These are phyloP conservation scores for Zosterops pallidus DNA, from an alignment of 2,113 vertebrate species.

Conservation along the genomic window DNA sequence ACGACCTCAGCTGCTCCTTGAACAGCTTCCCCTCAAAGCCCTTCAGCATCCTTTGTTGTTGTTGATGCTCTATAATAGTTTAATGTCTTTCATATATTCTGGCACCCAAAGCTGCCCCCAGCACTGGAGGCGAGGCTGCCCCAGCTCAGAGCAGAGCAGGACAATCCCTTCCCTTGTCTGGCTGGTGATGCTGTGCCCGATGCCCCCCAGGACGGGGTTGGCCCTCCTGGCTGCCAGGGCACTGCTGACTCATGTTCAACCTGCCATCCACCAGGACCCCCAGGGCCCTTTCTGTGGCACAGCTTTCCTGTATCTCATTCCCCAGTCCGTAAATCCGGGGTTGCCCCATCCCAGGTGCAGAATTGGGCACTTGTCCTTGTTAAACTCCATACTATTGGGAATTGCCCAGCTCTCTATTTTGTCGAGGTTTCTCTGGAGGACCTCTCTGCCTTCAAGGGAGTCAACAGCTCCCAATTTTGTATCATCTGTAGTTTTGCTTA, in stretches of 20 bases:
- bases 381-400: neutral
- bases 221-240: neutral
- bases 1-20: rapidly evolving
- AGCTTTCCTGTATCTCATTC: neutral
- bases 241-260: neutral
- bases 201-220: rapidly evolving
- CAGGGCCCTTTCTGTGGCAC: neutral
- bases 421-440: rapidly evolving
- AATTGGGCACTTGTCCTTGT: rapidly evolving
- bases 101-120: rapidly evolving
- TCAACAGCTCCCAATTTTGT: neutral
- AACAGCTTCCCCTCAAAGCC: rapidly evolving
- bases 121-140: rapidly evolving
- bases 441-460: neutral
- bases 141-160: rapidly evolving
- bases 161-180: rapidly evolving
- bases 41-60: neutral
- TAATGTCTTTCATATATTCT: neutral
- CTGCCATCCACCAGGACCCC: rapidly evolving
- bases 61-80: neutral
- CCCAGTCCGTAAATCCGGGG: too few species aligned
- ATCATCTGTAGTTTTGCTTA: neutral
- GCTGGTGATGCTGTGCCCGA: neutral
- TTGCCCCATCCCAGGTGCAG: neutral
- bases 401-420: neutral